Evolutionary conservation across 1,140 invertebrate species (phyloP).

Genomic region (Subanguina moxae): DNA sequence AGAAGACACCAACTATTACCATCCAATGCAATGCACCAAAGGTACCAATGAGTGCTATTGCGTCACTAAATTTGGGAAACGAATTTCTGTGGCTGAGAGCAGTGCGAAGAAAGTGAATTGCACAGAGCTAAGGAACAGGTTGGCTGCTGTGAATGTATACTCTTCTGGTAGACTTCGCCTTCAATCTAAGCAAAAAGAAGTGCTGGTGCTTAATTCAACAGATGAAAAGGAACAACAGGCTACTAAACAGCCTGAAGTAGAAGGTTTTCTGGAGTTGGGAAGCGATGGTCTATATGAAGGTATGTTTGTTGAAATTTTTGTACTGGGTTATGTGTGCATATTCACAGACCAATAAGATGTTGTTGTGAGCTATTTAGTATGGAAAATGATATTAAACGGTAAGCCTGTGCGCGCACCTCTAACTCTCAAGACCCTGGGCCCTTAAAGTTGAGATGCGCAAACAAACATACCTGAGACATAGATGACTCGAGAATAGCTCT

Average conservation of each 20-base stretch:
- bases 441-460: too few relatives aligned
- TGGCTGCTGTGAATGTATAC: not conserved
- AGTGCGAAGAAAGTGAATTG: constrained; percentile 2
- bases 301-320: not conserved
- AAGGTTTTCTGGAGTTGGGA: constrained; percentile 6
- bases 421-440: too few relatives aligned
- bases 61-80: constrained; percentile 13
- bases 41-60: constrained; percentile 30
- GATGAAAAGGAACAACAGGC: not conserved
- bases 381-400: too few relatives aligned
- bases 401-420: too few relatives aligned
- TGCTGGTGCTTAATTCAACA: not conserved
- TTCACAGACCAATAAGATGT: not conserved
- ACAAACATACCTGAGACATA: too few relatives aligned
- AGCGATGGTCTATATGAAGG: not conserved
- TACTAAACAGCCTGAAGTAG: not conserved
- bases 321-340: constrained; percentile 2
- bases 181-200: not conserved
- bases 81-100: not conserved
- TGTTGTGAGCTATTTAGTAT: too few relatives aligned
- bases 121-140: not conserved
- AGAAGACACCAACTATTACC: constrained; percentile 21
- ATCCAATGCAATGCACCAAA: constrained; percentile 27
- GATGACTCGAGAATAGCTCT: too few relatives aligned
- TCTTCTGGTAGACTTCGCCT: constrained; percentile 19